A percentile compares a stretch with the other conserved stretches of the same genome.
These are phyloP conservation scores for Catharus bicknelli DNA, from an alignment of 2,113 vertebrate genomes.

Conservation along the genomic window DNA sequence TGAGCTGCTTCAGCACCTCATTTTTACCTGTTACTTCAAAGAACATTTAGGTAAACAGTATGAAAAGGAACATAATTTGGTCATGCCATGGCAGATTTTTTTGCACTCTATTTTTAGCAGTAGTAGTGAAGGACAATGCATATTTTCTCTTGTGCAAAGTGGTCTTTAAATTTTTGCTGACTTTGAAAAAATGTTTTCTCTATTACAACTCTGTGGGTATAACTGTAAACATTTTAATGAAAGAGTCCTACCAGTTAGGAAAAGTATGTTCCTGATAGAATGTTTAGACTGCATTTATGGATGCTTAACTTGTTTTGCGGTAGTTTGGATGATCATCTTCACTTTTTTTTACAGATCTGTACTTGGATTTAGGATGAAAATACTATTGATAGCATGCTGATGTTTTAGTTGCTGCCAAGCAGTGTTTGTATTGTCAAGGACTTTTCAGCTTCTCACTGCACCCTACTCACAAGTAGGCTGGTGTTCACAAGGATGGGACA, in stretches of 20 bases:
- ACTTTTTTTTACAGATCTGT: background rate
- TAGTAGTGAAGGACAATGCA: background rate
- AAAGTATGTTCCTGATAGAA: background rate
- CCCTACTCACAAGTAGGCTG: background rate
- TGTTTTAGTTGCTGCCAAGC: background rate
- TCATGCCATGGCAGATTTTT: background rate
- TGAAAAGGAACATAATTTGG: background rate
- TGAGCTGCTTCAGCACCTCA: background rate
- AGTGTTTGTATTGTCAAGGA: background rate
- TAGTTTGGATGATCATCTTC: background rate
- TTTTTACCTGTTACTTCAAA: background rate
- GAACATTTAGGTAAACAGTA: background rate
- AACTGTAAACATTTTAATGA: background rate
- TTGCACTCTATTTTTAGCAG: background rate
- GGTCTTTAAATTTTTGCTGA: background rate
- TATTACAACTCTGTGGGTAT: background rate
- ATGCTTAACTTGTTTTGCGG: background rate
- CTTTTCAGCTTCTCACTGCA: background rate
- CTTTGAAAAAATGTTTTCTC: background rate
- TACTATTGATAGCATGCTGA: background rate
- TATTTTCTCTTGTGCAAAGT: background rate
- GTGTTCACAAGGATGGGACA: background rate
- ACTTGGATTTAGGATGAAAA: background rate
- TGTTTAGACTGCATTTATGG: background rate
- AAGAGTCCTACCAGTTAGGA: background rate